Conservation (phyloP, 2,888 invertebrate genomes). For the Machimus atricapillus region DNA sequence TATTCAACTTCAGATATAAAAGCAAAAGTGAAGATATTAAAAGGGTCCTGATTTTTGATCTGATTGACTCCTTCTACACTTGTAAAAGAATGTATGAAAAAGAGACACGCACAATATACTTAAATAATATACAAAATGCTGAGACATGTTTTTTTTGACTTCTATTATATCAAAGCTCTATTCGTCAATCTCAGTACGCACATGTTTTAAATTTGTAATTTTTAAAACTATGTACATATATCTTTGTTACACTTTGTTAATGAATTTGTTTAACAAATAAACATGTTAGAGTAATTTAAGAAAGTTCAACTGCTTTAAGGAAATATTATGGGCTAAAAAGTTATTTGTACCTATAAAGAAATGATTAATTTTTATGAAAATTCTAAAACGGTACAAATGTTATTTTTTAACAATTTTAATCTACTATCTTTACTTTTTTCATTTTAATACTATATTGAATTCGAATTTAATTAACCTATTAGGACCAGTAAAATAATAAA, state of each 20-base stretch:
- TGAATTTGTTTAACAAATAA: background rate
- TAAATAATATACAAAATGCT: background rate
- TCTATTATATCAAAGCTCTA: background rate
- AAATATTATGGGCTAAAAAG: background rate
- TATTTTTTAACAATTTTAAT: too few species aligned
- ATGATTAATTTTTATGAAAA: background rate
- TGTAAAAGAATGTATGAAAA: background rate
- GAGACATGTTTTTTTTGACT: background rate
- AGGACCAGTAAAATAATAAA: too few species aligned
- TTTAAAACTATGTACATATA: background rate
- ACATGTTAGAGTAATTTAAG: background rate
- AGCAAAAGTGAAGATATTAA: background rate
- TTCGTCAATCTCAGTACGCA: background rate
- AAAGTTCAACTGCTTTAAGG: background rate
- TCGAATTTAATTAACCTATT: too few species aligned
- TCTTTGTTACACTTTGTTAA: background rate
- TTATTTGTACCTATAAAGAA: too few species aligned
- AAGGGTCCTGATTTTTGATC: background rate
- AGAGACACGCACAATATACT: background rate
- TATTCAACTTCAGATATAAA: background rate
- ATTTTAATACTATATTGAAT: too few species aligned
- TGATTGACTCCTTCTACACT: background rate
- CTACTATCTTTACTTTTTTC: too few species aligned
- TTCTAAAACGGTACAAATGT: background rate
- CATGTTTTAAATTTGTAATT: background rate